phyloP scores from a whole-genome alignment of 1,140 invertebrate genomes.

The Neodiprion virginianus region DNA sequence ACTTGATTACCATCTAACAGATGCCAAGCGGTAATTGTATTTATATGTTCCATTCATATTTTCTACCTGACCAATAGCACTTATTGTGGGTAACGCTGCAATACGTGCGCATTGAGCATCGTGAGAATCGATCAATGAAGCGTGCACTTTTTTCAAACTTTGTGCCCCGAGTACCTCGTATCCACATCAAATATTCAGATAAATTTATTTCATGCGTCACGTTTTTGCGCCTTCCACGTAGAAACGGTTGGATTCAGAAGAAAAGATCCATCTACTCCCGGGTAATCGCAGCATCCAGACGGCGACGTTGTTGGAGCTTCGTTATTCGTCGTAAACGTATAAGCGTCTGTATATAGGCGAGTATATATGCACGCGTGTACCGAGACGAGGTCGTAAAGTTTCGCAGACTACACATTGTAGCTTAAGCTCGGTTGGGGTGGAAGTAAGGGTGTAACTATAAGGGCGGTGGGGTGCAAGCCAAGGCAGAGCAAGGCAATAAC shows the following conservation, averaged over 20 bases:
- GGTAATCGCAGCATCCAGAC: neutral
- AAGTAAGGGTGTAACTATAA: too few relatives aligned
- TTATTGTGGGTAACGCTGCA: too few relatives aligned
- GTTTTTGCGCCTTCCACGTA: neutral
- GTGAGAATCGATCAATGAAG: too few relatives aligned
- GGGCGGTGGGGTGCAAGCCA: neutral
- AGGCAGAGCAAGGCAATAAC: neutral
- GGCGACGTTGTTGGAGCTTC: conserved; percentile 32
- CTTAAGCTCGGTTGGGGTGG: conserved; percentile 1
- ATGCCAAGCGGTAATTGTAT: neutral
- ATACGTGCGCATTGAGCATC: too few relatives aligned
- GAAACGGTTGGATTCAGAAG: neutral
- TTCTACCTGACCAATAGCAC: too few relatives aligned
- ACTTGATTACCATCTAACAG: neutral
- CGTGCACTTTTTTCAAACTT: too few relatives aligned
- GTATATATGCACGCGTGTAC: neutral
- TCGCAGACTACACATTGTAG: conserved; percentile 18
- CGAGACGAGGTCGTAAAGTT: conserved; percentile 46
- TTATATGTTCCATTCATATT: neutral
- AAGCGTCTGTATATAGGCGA: conserved; percentile 46
- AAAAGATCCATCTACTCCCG: neutral
- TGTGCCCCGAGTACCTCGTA: too few relatives aligned
- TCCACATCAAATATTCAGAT: too few relatives aligned
- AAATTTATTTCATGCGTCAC: too few relatives aligned
- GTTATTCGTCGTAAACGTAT: conserved; percentile 56